A percentile compares a stretch with the other conserved stretches of the same genome.
Evolutionary conservation across 2,113 vertebrate species (phyloP).

Genomic region (Pachypanchax playfairii): DNA sequence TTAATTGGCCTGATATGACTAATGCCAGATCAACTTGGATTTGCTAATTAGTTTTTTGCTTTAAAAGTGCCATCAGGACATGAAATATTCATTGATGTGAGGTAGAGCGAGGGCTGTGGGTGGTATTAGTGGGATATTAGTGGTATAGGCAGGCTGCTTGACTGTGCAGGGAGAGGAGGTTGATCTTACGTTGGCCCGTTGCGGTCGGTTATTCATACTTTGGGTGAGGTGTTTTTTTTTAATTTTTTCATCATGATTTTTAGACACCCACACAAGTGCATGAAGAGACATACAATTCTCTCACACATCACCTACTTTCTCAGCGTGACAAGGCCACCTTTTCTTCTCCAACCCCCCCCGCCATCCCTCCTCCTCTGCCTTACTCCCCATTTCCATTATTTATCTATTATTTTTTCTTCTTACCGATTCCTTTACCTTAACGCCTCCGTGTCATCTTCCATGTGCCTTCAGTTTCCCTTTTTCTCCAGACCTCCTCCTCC

Average conservation of each 20-base stretch:
- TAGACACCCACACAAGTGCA: conserved; percentile 60
- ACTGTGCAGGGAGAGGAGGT: conserved; percentile 60
- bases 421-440: conserved; percentile 36
- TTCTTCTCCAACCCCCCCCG: conserved; percentile 47
- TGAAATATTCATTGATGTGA: conserved; percentile 83
- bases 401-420: conserved; percentile 39
- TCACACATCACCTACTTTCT: conserved; percentile 64
- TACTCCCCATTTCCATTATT: conserved; percentile 39
- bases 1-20: conserved; percentile 83
- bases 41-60: conserved; percentile 83
- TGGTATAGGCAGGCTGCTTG: conserved; percentile 65
- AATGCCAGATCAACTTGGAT: conserved; percentile 84
- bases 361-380: conserved; percentile 24
- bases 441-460: conserved; percentile 16
- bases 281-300: conserved; percentile 25
- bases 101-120: conserved; percentile 76
- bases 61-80: conserved; percentile 83
- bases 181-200: conserved; percentile 72
- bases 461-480: conserved; percentile 23
- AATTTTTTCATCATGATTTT: conserved; percentile 69
- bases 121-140: conserved; percentile 79
- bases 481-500: conserved; percentile 26
- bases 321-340: conserved; percentile 63
- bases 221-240: conserved; percentile 72
- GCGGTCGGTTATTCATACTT: conserved; percentile 74